A percentile compares a stretch with the other conserved stretches of the same genome.
phyloP scores from a whole-genome alignment of 2,113 vertebrate species.

The Pangasianodon gigas region DNA sequence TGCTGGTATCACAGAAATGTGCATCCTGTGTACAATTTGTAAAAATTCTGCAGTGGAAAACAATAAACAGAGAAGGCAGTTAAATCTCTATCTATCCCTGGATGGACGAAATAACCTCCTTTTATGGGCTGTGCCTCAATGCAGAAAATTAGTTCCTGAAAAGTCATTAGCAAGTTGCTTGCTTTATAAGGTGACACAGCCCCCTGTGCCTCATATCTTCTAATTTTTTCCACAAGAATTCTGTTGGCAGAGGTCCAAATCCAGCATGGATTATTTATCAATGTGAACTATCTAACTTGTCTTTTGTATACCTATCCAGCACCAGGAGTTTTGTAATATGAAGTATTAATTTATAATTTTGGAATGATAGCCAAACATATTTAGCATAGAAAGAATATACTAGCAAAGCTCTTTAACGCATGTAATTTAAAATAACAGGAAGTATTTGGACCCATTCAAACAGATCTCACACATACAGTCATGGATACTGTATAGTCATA shows the following conservation, averaged over 20 bases:
- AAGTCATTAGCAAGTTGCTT: slow-evolving; percentile 76
- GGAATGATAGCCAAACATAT: neutral
- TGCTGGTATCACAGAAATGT: slow-evolving; percentile 55
- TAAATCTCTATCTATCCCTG: slow-evolving; percentile 77
- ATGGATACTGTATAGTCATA: no score
- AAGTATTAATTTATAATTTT: neutral
- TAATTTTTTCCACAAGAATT: slow-evolving; percentile 53
- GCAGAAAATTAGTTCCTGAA: slow-evolving; percentile 76
- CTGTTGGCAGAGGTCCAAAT: slow-evolving; percentile 60
- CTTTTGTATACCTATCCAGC: slow-evolving; percentile 10
- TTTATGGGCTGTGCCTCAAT: slow-evolving; percentile 70
- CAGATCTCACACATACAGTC: no score
- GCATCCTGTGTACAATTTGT: slow-evolving; percentile 58
- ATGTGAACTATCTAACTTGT: slow-evolving; percentile 7
- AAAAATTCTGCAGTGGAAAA: slow-evolving; percentile 62
- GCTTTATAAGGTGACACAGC: slow-evolving; percentile 69
- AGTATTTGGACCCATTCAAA: no score
- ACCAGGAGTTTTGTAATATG: neutral
- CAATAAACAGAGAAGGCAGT: slow-evolving; percentile 76
- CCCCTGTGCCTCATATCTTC: slow-evolving; percentile 67
- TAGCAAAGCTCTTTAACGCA: no score
- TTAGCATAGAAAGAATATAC: neutral
- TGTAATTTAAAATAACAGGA: no score
- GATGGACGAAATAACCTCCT: slow-evolving; percentile 69
- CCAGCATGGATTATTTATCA: slow-evolving; percentile 49